phyloP scores from a whole-genome alignment of 2,113 vertebrate species.

The Mastomys coucha region DNA sequence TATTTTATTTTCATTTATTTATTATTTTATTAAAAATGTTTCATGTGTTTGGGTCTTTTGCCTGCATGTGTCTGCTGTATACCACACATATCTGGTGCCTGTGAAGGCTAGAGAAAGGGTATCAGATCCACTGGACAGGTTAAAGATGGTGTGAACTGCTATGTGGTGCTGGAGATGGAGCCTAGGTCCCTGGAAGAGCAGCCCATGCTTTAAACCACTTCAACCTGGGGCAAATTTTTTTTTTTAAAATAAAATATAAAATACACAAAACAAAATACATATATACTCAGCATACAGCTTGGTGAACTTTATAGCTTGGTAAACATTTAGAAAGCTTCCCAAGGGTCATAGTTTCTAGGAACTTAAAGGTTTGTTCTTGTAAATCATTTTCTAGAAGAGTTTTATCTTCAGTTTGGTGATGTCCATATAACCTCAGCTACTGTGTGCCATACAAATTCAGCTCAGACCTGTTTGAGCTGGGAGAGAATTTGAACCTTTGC shows the following conservation, averaged over 20 bases:
- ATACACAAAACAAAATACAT: background rate
- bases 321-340: background rate
- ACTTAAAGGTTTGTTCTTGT: constrained; percentile 4
- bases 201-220: background rate
- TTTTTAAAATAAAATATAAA: background rate
- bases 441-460: background rate
- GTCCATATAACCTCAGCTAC: background rate
- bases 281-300: background rate
- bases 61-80: background rate
- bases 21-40: background rate
- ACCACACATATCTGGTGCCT: background rate
- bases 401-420: constrained; percentile 28
- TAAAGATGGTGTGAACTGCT: background rate
- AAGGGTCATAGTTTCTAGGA: background rate
- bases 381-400: background rate
- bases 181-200: background rate
- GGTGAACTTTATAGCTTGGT: background rate
- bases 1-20: background rate
- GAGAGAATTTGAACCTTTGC: background rate
- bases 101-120: background rate
- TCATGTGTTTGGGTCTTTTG: background rate
- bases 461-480: background rate
- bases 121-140: background rate
- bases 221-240: background rate
- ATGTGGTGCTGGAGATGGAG: background rate